phyloP scores from a whole-genome alignment of 1,140 invertebrate species.

The Aphelenchoides avenae region DNA sequence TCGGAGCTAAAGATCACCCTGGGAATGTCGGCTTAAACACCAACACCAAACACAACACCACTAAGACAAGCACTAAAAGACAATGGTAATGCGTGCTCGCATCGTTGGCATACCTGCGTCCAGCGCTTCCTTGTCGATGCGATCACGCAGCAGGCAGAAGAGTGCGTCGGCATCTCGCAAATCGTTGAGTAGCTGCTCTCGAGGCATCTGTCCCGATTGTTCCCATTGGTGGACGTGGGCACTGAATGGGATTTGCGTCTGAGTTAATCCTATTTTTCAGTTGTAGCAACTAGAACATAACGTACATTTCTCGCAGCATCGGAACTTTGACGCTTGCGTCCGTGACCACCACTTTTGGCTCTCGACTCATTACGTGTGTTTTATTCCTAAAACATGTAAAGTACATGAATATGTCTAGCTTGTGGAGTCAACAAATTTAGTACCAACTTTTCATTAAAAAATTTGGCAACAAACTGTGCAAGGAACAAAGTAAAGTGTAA shows the following conservation, averaged over 20 bases:
- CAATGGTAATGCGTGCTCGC: no score
- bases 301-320: conserved; percentile 26
- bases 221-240: conserved; percentile 18
- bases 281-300: no score
- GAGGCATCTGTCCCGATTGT: conserved; percentile 63
- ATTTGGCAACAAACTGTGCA: no score
- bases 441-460: no score
- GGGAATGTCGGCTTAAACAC: no score
- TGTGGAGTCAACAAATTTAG: no score
- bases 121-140: conserved; percentile 76
- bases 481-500: no score
- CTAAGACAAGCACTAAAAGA: no score
- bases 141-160: conserved; percentile 77
- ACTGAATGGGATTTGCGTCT: conserved; percentile 16
- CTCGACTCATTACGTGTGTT: no score
- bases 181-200: conserved; percentile 69
- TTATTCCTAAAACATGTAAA: no score
- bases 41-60: no score
- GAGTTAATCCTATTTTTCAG: background rate
- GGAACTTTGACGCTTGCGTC: conserved; percentile 25
- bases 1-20: conserved; percentile 66
- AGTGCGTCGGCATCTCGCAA: conserved; percentile 72
- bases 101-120: conserved; percentile 63
- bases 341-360: conserved; percentile 33
- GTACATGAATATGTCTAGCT: no score